Conservation (phyloP, 1,140 invertebrate genomes). For the Charaxes varanes region DNA sequence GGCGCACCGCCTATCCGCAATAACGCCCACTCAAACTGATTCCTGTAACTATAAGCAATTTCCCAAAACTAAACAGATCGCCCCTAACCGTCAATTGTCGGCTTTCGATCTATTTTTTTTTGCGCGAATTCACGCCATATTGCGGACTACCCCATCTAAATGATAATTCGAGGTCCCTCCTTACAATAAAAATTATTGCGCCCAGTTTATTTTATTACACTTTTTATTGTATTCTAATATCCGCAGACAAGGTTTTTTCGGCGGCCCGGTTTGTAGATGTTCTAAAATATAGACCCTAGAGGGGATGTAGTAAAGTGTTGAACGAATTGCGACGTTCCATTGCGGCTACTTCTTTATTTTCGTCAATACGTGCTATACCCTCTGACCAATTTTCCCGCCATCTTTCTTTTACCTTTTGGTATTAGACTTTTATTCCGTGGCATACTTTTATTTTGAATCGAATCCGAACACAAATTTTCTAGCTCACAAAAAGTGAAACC, state of each 20-base stretch:
- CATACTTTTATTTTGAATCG: not conserved
- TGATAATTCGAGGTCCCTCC: conserved; percentile 64
- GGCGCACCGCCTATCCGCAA: conserved; percentile 8
- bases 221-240: conserved; percentile 66
- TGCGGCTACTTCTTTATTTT: conserved; percentile 19
- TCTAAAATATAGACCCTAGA: conserved; percentile 29
- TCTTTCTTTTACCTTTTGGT: not conserved
- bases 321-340: conserved; percentile 23
- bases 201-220: conserved; percentile 70
- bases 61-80: conserved; percentile 27
- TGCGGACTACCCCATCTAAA: conserved; percentile 63
- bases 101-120: conserved; percentile 49
- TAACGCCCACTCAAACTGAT: conserved; percentile 35
- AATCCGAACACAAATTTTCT: too few relatives aligned
- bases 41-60: conserved; percentile 27
- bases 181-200: conserved; percentile 72
- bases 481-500: not conserved
- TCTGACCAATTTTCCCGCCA: conserved; percentile 7
- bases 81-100: conserved; percentile 27
- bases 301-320: conserved; percentile 16
- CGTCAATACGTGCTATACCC: conserved; percentile 10
- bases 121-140: conserved; percentile 58
- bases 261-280: conserved; percentile 15
- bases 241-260: conserved; percentile 24
- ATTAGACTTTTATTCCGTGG: not conserved